Base-by-base conservation (phyloP, 2,888 invertebrate genomes). In the Agonum fuliginosum region DNA sequence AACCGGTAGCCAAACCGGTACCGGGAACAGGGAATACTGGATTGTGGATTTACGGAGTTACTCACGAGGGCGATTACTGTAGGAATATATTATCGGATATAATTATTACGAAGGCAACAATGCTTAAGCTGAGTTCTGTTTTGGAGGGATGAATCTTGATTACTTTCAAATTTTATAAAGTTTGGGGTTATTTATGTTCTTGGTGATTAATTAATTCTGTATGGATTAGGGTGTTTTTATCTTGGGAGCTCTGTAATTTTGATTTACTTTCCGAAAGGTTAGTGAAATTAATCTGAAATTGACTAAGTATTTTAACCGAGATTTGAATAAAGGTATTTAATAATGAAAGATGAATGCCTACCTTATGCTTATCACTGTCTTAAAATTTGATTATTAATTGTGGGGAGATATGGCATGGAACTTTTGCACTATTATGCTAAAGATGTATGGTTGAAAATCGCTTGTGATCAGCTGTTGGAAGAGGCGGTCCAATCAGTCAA, bases 51-150 rank as follows among this genome's bases (percentile, higher is more conserved):
- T 48, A 71, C 22, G 3, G 37, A 54, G 72, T 54, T 37, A 73
- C 73, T 73, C 54, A 58, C 58, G 41, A 41, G 46, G 54, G 58
- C 37, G 73, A 73, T 73, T 73, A 73, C 58, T 20, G 24, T 22
- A 58, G 41, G 73, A 37, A 72, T 72, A 73, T 58, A 58, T 73
- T 73, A 73, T 58, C 73, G 24, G 54, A 24, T 54, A 73, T 73
- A 58, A 58, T 73, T 73, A 73, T 58, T 73, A n/a, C n/a, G 54
- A 54, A 73, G 22, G 17, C 22, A 24, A 14, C 10, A 19, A 1
- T 58, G 41, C 20, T 72, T 72, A 72, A 51, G 72, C 54, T 30
- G 54, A 72, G 34, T 27, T 72, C 22, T 34, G 6, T 58, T 14
- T 37, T 24, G 22, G 14, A 62, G 58, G 20, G 24, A 54, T 3